phyloP scores from a whole-genome alignment of 2,888 invertebrate genomes.

The Bugulina stolonifera region DNA sequence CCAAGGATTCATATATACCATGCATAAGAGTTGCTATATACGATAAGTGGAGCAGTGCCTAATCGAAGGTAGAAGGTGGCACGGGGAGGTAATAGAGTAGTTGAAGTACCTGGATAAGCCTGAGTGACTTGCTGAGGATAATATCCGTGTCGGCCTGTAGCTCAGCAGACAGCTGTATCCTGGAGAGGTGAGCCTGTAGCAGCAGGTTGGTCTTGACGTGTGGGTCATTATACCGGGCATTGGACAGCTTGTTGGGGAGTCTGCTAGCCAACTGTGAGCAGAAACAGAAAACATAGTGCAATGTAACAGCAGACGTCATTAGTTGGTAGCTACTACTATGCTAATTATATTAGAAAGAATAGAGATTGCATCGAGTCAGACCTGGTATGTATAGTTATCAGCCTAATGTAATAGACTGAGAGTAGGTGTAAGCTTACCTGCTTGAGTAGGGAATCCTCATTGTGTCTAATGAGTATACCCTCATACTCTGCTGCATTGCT shows the following conservation, averaged over 20 bases:
- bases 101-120: slow-evolving; percentile 45
- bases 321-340: too few species aligned
- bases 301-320: too few species aligned
- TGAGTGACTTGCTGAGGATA: slow-evolving; percentile 65
- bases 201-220: slow-evolving; percentile 90
- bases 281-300: too few species aligned
- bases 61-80: too few species aligned
- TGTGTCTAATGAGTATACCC: slow-evolving; percentile 84
- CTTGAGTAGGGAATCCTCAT: slow-evolving; percentile 80
- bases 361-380: too few species aligned
- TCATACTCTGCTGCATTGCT: slow-evolving; percentile 96
- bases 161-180: slow-evolving; percentile 90
- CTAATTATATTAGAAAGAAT: too few species aligned
- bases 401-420: too few species aligned
- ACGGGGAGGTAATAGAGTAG: too few species aligned
- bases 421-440: slow-evolving; percentile 50
- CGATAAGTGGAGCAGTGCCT: too few species aligned
- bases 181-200: slow-evolving; percentile 88
- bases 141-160: slow-evolving; percentile 89
- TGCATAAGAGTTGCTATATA: too few species aligned
- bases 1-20: too few species aligned
- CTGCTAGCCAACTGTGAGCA: slow-evolving; percentile 51
- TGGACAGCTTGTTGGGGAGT: slow-evolving; percentile 65
- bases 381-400: too few species aligned
- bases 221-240: slow-evolving; percentile 85